These are phyloP conservation scores for Saguinus imperator DNA, from an alignment of 2,113 vertebrate genomes.

Conservation along the genomic window DNA sequence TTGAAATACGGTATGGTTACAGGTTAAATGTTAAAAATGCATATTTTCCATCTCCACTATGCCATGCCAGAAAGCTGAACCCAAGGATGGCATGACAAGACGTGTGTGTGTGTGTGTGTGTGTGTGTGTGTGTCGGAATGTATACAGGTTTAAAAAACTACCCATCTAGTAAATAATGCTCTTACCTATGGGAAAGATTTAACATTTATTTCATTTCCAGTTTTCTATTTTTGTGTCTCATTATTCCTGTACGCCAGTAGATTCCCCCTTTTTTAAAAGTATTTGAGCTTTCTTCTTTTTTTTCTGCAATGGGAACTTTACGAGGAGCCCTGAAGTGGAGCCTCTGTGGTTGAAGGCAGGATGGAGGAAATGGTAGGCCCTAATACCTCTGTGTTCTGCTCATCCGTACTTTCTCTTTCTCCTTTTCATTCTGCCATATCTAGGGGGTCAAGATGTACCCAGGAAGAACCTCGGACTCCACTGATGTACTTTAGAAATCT, in stretches of 20 bases:
- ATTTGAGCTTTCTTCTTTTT: background rate
- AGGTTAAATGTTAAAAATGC: slow-evolving; percentile 50
- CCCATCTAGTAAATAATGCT: background rate
- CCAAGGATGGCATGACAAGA: background rate
- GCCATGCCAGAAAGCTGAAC: background rate
- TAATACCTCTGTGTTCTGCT: background rate
- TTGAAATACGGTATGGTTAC: slow-evolving; percentile 18
- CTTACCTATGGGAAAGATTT: background rate
- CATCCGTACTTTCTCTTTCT: background rate
- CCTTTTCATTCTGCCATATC: background rate
- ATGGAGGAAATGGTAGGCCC: background rate
- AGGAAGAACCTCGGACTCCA: background rate
- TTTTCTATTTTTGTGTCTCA: background rate
- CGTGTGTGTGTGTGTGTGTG: background rate
- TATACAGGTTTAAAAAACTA: background rate
- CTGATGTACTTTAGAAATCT: background rate
- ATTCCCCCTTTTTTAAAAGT: background rate
- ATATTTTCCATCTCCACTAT: background rate
- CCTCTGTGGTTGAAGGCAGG: background rate
- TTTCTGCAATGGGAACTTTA: background rate
- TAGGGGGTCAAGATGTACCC: background rate
- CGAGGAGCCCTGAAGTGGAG: background rate
- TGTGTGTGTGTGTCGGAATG: background rate
- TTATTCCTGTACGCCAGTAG: background rate
- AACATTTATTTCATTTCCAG: slow-evolving; percentile 5